Evolutionary conservation across 2,113 vertebrate genomes (phyloP).

Genomic region (Narcine bancroftii): DNA sequence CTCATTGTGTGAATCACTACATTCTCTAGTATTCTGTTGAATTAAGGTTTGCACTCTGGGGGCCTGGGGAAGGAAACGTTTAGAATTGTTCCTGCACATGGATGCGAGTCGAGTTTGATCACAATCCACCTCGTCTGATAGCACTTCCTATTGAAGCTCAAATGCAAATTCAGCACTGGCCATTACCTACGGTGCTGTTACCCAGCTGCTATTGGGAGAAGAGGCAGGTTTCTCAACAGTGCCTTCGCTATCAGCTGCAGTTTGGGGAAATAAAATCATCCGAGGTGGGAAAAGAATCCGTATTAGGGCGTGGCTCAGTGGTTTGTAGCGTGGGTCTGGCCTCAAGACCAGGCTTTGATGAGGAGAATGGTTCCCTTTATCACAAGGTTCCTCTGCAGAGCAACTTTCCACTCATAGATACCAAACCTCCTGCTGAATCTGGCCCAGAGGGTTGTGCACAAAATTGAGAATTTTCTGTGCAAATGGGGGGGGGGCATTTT

Average conservation of each 20-base stretch:
- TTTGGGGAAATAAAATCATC: constrained; percentile 4
- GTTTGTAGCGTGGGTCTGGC: not conserved
- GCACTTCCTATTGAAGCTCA: not conserved
- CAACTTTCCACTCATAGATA: not conserved
- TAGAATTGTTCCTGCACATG: not conserved
- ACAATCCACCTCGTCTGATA: too few relatives aligned
- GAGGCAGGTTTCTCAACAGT: not conserved
- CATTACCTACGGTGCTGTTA: not conserved
- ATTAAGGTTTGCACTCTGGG: not conserved
- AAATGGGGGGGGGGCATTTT: not conserved
- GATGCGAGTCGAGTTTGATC: not conserved
- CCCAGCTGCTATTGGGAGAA: not conserved
- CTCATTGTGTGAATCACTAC: not conserved
- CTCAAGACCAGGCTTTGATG: not conserved
- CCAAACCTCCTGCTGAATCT: not conserved
- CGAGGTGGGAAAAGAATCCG: not conserved
- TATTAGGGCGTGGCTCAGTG: not conserved
- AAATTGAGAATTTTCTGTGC: not conserved
- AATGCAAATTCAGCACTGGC: not conserved
- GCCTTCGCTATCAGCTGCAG: not conserved
- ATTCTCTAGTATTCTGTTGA: not conserved
- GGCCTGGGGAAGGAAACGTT: not conserved
- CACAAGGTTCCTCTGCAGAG: not conserved
- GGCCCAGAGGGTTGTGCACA: not conserved
- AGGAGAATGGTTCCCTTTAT: not conserved